phyloP scores from a whole-genome alignment of 2,888 invertebrate species.

The Brachyptera putata region DNA sequence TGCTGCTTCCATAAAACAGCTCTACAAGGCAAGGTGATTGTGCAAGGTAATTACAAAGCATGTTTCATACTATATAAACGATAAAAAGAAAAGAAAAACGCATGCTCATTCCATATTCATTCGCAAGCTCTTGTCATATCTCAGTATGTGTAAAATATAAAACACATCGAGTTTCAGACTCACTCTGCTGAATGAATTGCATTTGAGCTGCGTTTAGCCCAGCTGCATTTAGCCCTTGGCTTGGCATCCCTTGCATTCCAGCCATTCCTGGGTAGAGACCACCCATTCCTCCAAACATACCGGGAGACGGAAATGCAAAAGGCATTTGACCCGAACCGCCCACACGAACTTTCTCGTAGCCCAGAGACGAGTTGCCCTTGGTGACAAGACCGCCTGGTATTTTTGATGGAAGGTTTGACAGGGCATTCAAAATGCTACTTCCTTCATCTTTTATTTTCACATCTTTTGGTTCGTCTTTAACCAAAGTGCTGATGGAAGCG shows the following conservation, averaged over 20 bases:
- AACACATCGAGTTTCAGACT: conserved; percentile 50
- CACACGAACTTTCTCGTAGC: conserved; percentile 55
- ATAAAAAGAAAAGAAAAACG: not conserved
- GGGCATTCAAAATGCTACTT: conserved; percentile 32
- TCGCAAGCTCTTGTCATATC: not conserved
- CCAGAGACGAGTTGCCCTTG: conserved; percentile 46
- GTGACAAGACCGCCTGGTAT: conserved; percentile 50
- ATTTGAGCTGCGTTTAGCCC: conserved; percentile 69
- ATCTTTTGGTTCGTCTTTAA: conserved; percentile 42
- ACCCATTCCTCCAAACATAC: conserved; percentile 29
- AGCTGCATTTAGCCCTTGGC: too few species aligned
- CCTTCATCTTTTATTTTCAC: conserved; percentile 56
- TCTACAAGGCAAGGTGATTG: too few species aligned
- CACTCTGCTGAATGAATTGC: conserved; percentile 73
- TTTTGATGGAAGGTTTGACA: conserved; percentile 37
- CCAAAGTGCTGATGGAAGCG: conserved; percentile 30
- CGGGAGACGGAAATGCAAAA: conserved; percentile 27
- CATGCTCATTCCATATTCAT: not conserved
- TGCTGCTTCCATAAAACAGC: too few species aligned
- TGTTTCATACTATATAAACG: too few species aligned
- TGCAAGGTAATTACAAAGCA: too few species aligned
- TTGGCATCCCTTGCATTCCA: conserved; percentile 36
- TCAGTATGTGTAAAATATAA: too few species aligned
- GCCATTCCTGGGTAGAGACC: conserved; percentile 30
- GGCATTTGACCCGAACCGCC: conserved; percentile 39